Evolutionary conservation across 1,140 invertebrate species (phyloP), one percentile per base, ranked within the genome.

Genomic region (Aradophagus sp.): DNA sequence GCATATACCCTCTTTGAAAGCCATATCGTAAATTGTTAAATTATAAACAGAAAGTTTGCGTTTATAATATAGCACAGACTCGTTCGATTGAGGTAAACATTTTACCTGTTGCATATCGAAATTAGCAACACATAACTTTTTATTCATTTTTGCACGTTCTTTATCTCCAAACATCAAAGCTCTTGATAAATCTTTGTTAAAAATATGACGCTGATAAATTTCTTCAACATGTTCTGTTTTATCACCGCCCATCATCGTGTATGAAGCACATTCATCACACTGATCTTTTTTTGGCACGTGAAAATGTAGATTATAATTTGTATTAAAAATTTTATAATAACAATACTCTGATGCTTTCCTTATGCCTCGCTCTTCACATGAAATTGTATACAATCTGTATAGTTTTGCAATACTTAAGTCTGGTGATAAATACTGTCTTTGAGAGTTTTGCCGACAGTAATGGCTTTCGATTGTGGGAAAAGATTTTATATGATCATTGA

Each of bases 31-130:
- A 12, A 77, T 66, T 17, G 75, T 78, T 31, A 75, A 76, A 73
- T 81, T 81, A 42, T 73, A 78, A 10, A 74, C 44, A 23, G 66
- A 45, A n/a, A 79, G 35, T 56, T 73, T 74, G 19, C 67, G 13
- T 50, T 75, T 78, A 48, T 81, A 80, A 45, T 80, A 80, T 15
- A 79, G 20, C 8, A 50, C 35, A 16, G 72, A 74, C 15, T 20
- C 34, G 5, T 76, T 55, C 17, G 77, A 20, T 4, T 39, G 17
- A 6, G 78, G 78, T 10, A 35, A 31, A 31, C 5, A 13, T 26
- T 59, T 31, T 8, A 66, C 55, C 35, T 70, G 53, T 48, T 74
- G 44, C 11, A 70, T n/a, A 39, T 74, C 67, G 13, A 74, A 45
- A 32, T 41, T 36, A 2, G 11, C 11, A 3, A 44, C 41, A 10